Percentiles rank a stretch among this genome's conserved stretches.
Conservation (phyloP, 2,797 vertebrate genomes). For the Brachyrhaphis roseni region DNA sequence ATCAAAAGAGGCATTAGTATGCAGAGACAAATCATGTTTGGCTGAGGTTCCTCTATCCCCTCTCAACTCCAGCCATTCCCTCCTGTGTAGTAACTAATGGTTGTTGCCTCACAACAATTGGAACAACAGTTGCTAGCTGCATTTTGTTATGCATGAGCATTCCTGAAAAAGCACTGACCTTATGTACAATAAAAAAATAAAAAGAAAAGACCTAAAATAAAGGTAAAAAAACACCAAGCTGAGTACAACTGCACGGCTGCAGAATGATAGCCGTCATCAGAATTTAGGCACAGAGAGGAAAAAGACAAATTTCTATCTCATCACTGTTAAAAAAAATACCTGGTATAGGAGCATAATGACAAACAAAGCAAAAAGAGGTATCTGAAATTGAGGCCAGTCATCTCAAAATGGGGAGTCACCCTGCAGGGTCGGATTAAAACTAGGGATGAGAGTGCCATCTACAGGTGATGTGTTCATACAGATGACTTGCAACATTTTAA, state of each 20-base stretch:
- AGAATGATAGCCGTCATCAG: conserved; percentile 19
- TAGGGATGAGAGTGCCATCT: conserved; percentile 77
- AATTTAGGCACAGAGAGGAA: conserved; percentile 12
- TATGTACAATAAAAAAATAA: conserved; percentile 3
- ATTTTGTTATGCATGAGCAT: conserved; percentile 68
- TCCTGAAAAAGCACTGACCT: conserved; percentile 57
- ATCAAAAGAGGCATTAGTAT: conserved; percentile 83
- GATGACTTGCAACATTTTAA: conserved; percentile 25
- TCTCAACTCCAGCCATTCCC: conserved; percentile 73
- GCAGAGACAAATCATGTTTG: conserved; percentile 78
- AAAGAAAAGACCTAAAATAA: neutral
- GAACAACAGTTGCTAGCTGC: conserved; percentile 71
- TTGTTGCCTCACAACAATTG: conserved; percentile 65
- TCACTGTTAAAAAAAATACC: conserved; percentile 18
- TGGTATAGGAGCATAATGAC: conserved; percentile 38
- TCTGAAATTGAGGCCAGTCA: conserved; percentile 51
- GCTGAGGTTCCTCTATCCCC: conserved; percentile 69
- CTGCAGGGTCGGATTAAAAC: conserved; percentile 63
- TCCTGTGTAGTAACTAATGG: conserved; percentile 75
- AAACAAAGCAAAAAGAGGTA: conserved; percentile 56
- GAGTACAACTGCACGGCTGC: neutral
- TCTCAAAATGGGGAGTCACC: conserved; percentile 64
- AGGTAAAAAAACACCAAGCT: conserved; percentile 32
- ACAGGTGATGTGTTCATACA: conserved; percentile 61
- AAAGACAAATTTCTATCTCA: conserved; percentile 16